phyloP scores from a whole-genome alignment of 2,113 vertebrate genomes.

The Daphoenositta chrysoptera region DNA sequence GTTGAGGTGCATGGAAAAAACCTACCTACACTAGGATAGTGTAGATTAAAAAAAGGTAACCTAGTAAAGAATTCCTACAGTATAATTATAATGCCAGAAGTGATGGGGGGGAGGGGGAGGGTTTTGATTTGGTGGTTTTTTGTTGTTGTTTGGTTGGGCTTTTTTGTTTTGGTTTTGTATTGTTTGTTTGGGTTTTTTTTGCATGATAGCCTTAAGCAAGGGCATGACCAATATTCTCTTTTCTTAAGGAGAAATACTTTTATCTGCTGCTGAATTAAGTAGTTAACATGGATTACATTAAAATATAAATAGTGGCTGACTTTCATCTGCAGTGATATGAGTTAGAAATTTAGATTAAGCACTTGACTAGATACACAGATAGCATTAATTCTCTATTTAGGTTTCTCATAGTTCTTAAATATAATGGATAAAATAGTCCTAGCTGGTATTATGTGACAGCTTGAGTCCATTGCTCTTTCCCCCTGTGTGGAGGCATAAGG shows the following conservation, averaged over 20 bases:
- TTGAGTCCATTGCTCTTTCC: not conserved
- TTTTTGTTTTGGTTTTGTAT: not conserved
- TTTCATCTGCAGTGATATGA: not conserved
- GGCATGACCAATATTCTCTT: not conserved
- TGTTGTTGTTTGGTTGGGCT: not conserved
- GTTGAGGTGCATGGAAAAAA: not conserved
- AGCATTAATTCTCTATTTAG: not conserved
- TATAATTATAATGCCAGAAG: not conserved
- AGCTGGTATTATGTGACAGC: not conserved
- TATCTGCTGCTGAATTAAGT: not conserved
- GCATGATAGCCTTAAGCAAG: not conserved
- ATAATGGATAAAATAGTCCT: not conserved
- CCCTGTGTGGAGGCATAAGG: not conserved
- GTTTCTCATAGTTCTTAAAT: not conserved
- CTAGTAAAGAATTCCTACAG: not conserved
- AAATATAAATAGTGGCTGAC: not conserved
- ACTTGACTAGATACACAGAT: not conserved
- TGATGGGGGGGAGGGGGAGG: not conserved
- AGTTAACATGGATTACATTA: not conserved
- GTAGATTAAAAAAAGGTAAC: not conserved
- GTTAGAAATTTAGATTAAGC: not conserved
- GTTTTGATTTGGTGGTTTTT: not conserved
- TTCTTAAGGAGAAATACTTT: not conserved
- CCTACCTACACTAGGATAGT: not conserved
- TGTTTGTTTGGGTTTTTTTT: not conserved